These are phyloP conservation scores for Distichodus sexfasciatus DNA, from an alignment of 2,797 vertebrate genomes.

Conservation along the genomic window DNA sequence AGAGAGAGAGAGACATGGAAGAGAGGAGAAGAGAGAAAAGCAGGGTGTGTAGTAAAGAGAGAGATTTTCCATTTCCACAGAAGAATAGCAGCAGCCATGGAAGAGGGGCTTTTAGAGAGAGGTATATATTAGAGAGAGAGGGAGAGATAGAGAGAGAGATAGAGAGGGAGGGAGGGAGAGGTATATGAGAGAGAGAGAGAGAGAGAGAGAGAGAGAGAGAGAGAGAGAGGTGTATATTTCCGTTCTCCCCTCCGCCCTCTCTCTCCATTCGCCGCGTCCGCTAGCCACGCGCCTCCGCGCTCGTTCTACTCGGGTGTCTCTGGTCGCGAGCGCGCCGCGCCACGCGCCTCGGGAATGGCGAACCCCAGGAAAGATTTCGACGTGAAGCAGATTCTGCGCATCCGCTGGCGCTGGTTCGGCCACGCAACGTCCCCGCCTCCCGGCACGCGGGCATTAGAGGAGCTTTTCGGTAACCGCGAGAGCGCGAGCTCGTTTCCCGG, in stretches of 20 bases:
- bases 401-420: constrained; percentile 97
- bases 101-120: too few relatives aligned
- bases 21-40: background rate
- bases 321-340: background rate
- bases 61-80: too few relatives aligned
- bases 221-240: constrained; percentile 21
- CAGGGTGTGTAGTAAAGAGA: constrained; percentile 6
- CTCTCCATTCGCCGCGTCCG: constrained; percentile 35
- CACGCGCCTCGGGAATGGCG: constrained; percentile 83
- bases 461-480: constrained; percentile 74
- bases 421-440: constrained; percentile 84
- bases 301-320: background rate
- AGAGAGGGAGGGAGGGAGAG: constrained; percentile 44
- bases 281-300: constrained; percentile 47
- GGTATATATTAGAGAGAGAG: constrained; percentile 43
- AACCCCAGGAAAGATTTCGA: constrained; percentile 96
- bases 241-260: constrained; percentile 7
- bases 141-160: constrained; percentile 23
- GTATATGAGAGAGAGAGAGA: constrained; percentile 28
- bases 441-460: constrained; percentile 79
- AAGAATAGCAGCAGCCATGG: too few relatives aligned
- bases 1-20: constrained; percentile 16
- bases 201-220: background rate
- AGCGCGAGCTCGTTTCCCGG: constrained; percentile 39
- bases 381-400: constrained; percentile 97